These are phyloP conservation scores for Peromyscus aztecus DNA, from an alignment of 2,797 vertebrate genomes.

Conservation along the genomic window DNA sequence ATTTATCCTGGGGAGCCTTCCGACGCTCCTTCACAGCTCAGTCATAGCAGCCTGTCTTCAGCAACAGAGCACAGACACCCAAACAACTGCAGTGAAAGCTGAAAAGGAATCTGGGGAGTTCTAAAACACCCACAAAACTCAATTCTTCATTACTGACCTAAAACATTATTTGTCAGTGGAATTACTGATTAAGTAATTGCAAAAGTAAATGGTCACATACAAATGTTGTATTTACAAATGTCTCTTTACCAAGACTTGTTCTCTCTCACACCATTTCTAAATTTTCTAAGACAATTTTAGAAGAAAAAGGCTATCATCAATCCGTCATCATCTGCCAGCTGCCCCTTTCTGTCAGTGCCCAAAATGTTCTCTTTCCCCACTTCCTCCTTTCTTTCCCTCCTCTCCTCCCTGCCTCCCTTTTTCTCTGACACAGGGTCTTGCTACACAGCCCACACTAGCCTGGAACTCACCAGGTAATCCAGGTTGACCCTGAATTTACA, in stretches of 20 bases:
- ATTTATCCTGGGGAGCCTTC: background rate
- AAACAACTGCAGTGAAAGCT: background rate
- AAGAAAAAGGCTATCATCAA: background rate
- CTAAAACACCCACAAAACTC: slow-evolving; percentile 33
- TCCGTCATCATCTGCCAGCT: background rate
- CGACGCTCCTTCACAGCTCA: background rate
- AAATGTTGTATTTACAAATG: background rate
- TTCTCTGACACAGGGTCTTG: background rate
- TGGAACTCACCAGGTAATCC: background rate
- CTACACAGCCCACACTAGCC: no score
- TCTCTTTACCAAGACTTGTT: background rate
- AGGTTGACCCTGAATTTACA: no score
- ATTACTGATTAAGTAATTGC: background rate
- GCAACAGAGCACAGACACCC: background rate
- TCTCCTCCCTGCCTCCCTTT: background rate
- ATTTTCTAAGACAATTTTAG: slow-evolving; percentile 35
- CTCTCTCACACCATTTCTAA: background rate
- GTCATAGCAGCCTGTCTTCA: background rate
- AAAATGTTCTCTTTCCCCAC: background rate
- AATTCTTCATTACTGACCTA: background rate
- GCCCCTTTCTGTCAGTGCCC: background rate
- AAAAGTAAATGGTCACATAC: slow-evolving; percentile 27
- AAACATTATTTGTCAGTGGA: background rate
- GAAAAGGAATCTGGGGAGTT: slow-evolving; percentile 27
- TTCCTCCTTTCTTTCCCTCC: background rate